Percentiles rank a stretch among this genome's conserved stretches.
These are phyloP conservation scores for Meda fulgida DNA, from an alignment of 2,797 vertebrate species.

Conservation along the genomic window DNA sequence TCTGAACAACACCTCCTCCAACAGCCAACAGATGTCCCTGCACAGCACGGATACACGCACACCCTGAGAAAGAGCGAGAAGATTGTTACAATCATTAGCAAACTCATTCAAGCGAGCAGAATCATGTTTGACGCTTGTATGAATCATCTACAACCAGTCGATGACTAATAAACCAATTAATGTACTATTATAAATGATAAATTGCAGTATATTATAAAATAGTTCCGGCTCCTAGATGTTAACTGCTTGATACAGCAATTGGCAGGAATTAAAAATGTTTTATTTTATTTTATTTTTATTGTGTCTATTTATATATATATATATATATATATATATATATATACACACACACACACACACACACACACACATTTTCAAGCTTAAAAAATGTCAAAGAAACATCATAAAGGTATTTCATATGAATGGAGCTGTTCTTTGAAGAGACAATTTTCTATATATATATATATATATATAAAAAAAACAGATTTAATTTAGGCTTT, in stretches of 20 bases:
- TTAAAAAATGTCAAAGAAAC: too few relatives aligned
- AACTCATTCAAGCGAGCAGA: background rate
- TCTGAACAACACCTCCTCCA: conserved; percentile 86
- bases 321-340: too few relatives aligned
- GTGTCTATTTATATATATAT: too few relatives aligned
- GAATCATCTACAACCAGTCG: conserved; percentile 11
- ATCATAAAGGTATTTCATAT: too few relatives aligned
- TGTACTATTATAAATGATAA: too few relatives aligned
- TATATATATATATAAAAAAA: too few relatives aligned
- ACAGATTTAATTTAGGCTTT: too few relatives aligned
- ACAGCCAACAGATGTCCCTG: conserved; percentile 84
- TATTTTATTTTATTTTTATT: background rate
- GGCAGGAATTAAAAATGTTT: background rate
- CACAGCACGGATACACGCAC: conserved; percentile 80
- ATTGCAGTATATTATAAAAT: conserved; percentile 1
- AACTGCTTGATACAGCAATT: background rate
- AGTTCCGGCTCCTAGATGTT: background rate
- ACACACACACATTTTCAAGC: too few relatives aligned
- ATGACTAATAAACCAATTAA: background rate
- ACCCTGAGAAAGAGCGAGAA: conserved; percentile 73
- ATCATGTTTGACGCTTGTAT: background rate
- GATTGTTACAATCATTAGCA: background rate
- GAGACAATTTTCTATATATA: too few relatives aligned
- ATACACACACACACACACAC: rapidly evolving
- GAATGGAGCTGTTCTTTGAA: too few relatives aligned